A percentile compares a stretch with the other conserved stretches of the same genome.
Conservation (phyloP, 1,140 invertebrate genomes). For the Uloborus diversus region DNA sequence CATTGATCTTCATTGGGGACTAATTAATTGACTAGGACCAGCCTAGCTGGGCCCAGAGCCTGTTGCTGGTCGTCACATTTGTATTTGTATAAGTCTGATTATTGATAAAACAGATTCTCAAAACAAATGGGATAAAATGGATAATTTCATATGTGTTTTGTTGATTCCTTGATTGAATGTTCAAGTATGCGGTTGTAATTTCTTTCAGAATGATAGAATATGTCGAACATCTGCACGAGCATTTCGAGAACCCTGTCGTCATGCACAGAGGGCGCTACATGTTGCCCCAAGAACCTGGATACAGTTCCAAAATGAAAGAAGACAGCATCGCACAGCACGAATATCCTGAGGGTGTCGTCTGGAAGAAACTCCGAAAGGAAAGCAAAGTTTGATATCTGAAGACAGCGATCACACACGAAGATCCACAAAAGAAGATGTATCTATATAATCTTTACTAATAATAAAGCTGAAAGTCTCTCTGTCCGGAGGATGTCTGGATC, state of each 20-base stretch:
- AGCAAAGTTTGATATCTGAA: too few species aligned
- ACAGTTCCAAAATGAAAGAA: constrained; percentile 72
- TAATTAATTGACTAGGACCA: too few species aligned
- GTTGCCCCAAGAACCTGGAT: constrained; percentile 73
- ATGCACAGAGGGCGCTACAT: constrained; percentile 77
- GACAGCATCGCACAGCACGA: constrained; percentile 74
- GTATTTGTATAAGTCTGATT: too few species aligned
- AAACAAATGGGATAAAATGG: background rate
- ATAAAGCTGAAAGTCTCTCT: too few species aligned
- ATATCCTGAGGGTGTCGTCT: constrained; percentile 79
- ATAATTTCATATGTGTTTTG: background rate
- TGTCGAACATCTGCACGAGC: constrained; percentile 88
- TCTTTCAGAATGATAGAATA: constrained; percentile 82
- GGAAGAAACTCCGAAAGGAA: constrained; percentile 72
- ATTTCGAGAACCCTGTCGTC: constrained; percentile 79
- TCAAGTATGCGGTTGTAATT: too few species aligned
- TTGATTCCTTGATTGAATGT: background rate
- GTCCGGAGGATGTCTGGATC: too few species aligned
- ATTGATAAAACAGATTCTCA: background rate
- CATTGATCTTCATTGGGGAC: too few species aligned
- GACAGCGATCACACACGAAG: too few species aligned
- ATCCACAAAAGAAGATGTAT: too few species aligned
- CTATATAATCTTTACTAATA: too few species aligned
- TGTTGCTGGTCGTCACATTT: too few species aligned
- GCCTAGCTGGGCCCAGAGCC: too few species aligned